Percentiles rank a stretch among this genome's conserved stretches.
These are phyloP conservation scores for Carduelis carduelis DNA, from an alignment of 2,797 vertebrate genomes.

Conservation along the genomic window DNA sequence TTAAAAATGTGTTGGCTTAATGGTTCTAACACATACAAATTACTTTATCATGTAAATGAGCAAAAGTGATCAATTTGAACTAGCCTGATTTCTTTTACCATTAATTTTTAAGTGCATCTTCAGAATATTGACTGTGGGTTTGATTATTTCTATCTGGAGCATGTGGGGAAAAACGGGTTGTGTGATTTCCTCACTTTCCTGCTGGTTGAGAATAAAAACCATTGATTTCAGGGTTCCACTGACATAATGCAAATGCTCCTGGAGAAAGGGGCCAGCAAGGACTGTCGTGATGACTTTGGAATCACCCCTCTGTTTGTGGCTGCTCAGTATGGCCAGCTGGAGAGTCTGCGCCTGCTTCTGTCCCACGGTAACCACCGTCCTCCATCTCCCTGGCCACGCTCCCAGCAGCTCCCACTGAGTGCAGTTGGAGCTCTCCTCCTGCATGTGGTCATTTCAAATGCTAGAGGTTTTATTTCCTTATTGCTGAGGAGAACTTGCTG, in stretches of 20 bases:
- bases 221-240: constrained; percentile 39
- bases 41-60: background rate
- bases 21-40: background rate
- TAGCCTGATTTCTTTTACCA: background rate
- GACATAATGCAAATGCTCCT: constrained; percentile 84
- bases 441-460: fast-evolving
- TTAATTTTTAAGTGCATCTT: background rate
- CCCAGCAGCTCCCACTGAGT: background rate
- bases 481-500: background rate
- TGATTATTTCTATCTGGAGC: background rate
- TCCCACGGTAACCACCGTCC: constrained; percentile 76
- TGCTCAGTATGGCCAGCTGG: constrained; percentile 86
- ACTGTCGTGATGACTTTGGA: constrained; percentile 86
- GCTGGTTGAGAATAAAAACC: background rate
- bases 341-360: constrained; percentile 82
- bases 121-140: background rate
- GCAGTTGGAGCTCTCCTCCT: background rate
- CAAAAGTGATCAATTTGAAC: background rate
- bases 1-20: background rate
- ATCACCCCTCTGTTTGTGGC: constrained; percentile 91
- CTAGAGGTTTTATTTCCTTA: background rate
- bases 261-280: constrained; percentile 76
- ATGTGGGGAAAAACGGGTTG: background rate
- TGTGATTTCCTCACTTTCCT: background rate
- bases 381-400: background rate